Conservation (phyloP, 2,888 invertebrate species). For the Megastigmus dorsalis region DNA sequence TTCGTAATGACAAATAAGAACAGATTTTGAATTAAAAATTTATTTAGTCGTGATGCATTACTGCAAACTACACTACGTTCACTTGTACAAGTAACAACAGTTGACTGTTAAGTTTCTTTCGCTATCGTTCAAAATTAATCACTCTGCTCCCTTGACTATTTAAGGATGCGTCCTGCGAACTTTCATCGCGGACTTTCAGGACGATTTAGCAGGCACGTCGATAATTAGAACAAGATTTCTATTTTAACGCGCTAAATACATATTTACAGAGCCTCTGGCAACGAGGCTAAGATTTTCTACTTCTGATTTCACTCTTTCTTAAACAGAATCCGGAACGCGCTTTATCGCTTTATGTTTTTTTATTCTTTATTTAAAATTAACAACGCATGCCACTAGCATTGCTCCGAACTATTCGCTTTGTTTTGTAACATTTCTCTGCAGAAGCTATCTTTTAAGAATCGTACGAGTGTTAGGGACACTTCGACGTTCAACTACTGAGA, state of each 20-base stretch:
- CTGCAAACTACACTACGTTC: conserved; percentile 23
- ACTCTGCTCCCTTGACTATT: conserved; percentile 53
- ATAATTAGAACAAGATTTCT: conserved; percentile 72
- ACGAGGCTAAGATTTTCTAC: conserved; percentile 58
- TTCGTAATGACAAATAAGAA: conserved; percentile 10
- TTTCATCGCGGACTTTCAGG: conserved; percentile 61
- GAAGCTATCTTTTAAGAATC: conserved; percentile 50
- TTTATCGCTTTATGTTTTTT: conserved; percentile 54
- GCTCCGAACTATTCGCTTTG: conserved; percentile 47
- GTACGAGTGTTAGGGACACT: conserved; percentile 16
- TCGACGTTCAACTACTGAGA: conserved; percentile 42
- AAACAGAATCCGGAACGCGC: conserved; percentile 63
- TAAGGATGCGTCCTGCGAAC: conserved; percentile 50
- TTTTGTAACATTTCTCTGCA: conserved; percentile 46
- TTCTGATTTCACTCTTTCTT: conserved; percentile 55
- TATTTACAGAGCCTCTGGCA: conserved; percentile 71
- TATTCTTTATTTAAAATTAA: conserved; percentile 51
- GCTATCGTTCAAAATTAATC: conserved; percentile 44
- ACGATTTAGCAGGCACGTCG: conserved; percentile 69
- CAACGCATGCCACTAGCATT: conserved; percentile 51
- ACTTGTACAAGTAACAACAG: conserved; percentile 47
- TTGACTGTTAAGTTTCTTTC: conserved; percentile 41
- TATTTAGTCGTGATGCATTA: conserved; percentile 33
- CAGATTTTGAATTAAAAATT: conserved; percentile 27
- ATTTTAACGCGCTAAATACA: conserved; percentile 74